Evolutionary conservation across 2,888 invertebrate species (phyloP).

Genomic region (Apamea crenata): DNA sequence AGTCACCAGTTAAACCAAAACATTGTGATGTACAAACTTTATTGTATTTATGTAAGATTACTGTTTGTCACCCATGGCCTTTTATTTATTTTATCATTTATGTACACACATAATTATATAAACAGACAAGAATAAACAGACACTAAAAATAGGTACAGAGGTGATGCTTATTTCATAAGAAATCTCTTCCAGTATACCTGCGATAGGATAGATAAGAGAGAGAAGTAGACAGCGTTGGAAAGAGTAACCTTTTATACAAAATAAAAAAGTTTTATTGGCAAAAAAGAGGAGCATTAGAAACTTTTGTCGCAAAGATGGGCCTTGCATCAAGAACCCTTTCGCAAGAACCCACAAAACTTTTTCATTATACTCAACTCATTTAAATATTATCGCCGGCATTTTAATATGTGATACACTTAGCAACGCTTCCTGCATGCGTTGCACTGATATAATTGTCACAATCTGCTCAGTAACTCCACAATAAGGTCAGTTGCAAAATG

Average conservation of each 20-base stretch:
- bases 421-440: constrained; percentile 65
- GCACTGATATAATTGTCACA: constrained; percentile 75
- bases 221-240: too few relatives aligned
- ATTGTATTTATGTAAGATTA: neutral
- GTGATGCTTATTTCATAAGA: too few relatives aligned
- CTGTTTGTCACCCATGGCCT: neutral
- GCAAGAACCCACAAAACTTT: constrained; percentile 2
- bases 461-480: constrained; percentile 72
- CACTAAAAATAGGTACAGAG: too few relatives aligned
- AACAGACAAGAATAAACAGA: too few relatives aligned
- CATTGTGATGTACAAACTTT: neutral
- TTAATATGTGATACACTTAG: constrained; percentile 57
- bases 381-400: constrained; percentile 23
- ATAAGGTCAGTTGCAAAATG: constrained; percentile 84
- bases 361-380: constrained; percentile 19
- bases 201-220: too few relatives aligned
- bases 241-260: too few relatives aligned
- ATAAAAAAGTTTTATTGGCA: too few relatives aligned
- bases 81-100: too few relatives aligned
- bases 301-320: neutral
- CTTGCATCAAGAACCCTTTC: neutral
- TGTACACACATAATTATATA: too few relatives aligned
- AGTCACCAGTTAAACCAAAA: neutral
- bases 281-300: neutral
- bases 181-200: too few relatives aligned